Conservation (phyloP, 2,888 invertebrate species). For the Hemicrepidius hirtus region DNA sequence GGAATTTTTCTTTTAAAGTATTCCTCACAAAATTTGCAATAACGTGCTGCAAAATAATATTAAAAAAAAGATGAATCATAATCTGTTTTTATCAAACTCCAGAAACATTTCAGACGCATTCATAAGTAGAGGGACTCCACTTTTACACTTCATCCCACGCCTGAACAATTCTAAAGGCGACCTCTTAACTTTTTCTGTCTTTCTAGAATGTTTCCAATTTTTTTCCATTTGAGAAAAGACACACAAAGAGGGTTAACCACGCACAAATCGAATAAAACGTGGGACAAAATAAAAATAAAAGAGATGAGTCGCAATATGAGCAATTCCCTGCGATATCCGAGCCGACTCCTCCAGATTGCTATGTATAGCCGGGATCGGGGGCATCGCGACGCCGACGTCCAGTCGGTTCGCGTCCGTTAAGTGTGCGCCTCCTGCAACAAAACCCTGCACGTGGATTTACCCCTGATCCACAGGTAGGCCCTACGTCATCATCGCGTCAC, state of each 20-base stretch:
- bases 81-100: no score
- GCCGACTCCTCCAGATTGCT: slow-evolving; percentile 56
- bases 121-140: no score
- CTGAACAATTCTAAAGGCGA: no score
- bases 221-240: not conserved
- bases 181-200: no score
- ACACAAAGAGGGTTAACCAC: not conserved
- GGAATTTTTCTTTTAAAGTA: no score
- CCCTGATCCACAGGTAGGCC: slow-evolving; percentile 69
- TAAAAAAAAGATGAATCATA: no score
- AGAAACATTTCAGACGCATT: no score
- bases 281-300: slow-evolving; percentile 47
- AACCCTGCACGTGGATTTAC: slow-evolving; percentile 65
- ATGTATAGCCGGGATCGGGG: slow-evolving; percentile 56
- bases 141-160: no score
- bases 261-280: slow-evolving; percentile 21
- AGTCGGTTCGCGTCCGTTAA: slow-evolving; percentile 67
- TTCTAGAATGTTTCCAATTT: not conserved
- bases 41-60: no score
- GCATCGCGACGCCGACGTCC: slow-evolving; percentile 60
- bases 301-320: slow-evolving; percentile 49
- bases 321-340: slow-evolving; percentile 49
- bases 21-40: no score
- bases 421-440: slow-evolving; percentile 64
- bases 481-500: slow-evolving; percentile 55